These are phyloP conservation scores for Catostylus mosaicus DNA, from an alignment of 30 jellyfish, hydroid and myxozoan species.

Conservation along the genomic window DNA sequence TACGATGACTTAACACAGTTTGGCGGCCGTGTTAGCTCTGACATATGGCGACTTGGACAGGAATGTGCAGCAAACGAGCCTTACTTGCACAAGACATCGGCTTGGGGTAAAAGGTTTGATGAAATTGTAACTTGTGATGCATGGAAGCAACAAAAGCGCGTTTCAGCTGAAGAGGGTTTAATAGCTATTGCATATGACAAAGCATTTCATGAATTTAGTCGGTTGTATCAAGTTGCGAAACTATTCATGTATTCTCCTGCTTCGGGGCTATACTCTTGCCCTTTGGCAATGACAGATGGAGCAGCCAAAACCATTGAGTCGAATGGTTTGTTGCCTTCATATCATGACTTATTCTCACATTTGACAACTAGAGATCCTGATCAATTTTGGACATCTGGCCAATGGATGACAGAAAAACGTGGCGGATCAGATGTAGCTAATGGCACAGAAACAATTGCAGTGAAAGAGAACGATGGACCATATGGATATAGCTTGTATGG, in stretches of 20 bases:
- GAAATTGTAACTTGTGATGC: conserved; percentile 77
- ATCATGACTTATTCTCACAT: conserved; percentile 45
- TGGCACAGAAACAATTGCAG: conserved; percentile 86
- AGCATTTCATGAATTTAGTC: conserved; percentile 71
- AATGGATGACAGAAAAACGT: conserved; percentile 96
- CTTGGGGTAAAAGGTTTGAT: conserved; percentile 91
- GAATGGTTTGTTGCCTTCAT: conserved; percentile 31
- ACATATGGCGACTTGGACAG: conserved; percentile 68
- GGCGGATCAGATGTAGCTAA: conserved; percentile 95
- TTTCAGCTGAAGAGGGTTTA: conserved; percentile 85
- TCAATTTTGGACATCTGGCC: conserved; percentile 94
- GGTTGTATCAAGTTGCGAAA: conserved; percentile 86
- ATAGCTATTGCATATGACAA: conserved; percentile 86
- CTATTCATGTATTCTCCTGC: conserved; percentile 76
- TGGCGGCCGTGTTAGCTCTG: conserved; percentile 76
- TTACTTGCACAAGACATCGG: conserved; percentile 73
- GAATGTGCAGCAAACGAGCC: conserved; percentile 82
- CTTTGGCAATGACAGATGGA: conserved; percentile 98
- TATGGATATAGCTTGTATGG: conserved; percentile 58
- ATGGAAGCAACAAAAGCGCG: conserved; percentile 83
- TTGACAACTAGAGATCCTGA: conserved; percentile 77
- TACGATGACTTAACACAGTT: conserved; percentile 59
- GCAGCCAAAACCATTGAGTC: conserved; percentile 90
- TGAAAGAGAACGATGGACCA: conserved; percentile 21
- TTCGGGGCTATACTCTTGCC: conserved; percentile 93